Conservation (phyloP, 2,797 vertebrate genomes). For the Thunnus albacares region DNA sequence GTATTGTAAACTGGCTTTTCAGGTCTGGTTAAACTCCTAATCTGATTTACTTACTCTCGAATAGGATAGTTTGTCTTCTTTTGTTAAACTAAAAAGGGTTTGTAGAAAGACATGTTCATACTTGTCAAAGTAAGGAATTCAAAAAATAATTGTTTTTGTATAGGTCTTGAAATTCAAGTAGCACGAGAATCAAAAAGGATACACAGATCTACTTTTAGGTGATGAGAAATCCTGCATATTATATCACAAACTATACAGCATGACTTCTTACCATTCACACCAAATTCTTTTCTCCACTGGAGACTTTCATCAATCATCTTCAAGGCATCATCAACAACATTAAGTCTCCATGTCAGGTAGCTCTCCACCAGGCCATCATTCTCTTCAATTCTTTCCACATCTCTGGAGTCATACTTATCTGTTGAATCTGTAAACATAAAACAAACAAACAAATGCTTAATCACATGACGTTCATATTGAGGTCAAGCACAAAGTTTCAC, state of each 20-base stretch:
- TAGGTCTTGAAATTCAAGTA: background rate
- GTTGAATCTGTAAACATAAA: conserved; percentile 84
- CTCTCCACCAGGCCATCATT: conserved; percentile 91
- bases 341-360: conserved; percentile 91
- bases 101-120: background rate
- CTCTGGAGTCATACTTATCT: conserved; percentile 94
- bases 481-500: conserved; percentile 14
- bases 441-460: background rate
- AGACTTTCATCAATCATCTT: conserved; percentile 99
- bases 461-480: conserved; percentile 37
- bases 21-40: background rate
- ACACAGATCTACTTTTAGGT: background rate
- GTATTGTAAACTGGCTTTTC: background rate
- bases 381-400: conserved; percentile 91
- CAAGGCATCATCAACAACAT: conserved; percentile 91
- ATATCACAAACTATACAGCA: background rate
- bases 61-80: background rate
- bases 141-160: background rate
- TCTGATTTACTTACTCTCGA: background rate
- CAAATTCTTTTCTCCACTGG: conserved; percentile 95
- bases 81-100: background rate
- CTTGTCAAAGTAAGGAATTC: background rate
- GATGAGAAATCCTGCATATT: background rate
- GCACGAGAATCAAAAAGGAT: background rate
- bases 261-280: conserved; percentile 90